These are phyloP conservation scores for Syngnathoides biaculeatus DNA, from an alignment of 2,113 vertebrate species.

Conservation along the genomic window DNA sequence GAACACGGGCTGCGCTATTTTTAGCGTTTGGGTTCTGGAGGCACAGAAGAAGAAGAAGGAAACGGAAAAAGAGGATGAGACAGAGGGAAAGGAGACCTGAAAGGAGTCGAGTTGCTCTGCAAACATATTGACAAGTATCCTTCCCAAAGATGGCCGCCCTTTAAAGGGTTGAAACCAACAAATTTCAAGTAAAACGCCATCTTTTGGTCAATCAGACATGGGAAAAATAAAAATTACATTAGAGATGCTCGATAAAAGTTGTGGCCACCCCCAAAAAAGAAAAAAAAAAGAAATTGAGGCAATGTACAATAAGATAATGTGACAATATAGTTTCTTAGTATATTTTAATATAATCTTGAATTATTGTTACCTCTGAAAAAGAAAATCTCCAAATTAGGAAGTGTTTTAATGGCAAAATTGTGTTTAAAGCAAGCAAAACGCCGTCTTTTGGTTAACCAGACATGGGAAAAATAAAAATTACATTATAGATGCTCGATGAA, in stretches of 20 bases:
- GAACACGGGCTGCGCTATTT: slow-evolving; percentile 60
- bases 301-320: too few relatives aligned
- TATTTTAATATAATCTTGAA: too few relatives aligned
- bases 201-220: neutral
- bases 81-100: slow-evolving; percentile 26
- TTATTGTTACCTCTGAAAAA: too few relatives aligned
- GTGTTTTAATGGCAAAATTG: too few relatives aligned
- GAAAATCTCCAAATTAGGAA: too few relatives aligned
- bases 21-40: slow-evolving; percentile 61
- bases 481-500: neutral
- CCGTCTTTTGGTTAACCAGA: neutral
- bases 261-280: too few relatives aligned
- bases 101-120: neutral
- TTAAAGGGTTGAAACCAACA: neutral
- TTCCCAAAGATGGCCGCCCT: neutral
- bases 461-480: neutral
- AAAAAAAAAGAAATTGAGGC: neutral
- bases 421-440: neutral
- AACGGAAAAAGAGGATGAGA: slow-evolving; percentile 6
- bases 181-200: neutral
- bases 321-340: too few relatives aligned
- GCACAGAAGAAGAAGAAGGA: slow-evolving; percentile 32
- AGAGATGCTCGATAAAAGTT: neutral
- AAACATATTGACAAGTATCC: neutral
- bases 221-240: neutral